A percentile compares a stretch with the other conserved stretches of the same genome.
Conservation (phyloP, 2,797 vertebrate genomes). For the Scomberomorus guttatus region DNA sequence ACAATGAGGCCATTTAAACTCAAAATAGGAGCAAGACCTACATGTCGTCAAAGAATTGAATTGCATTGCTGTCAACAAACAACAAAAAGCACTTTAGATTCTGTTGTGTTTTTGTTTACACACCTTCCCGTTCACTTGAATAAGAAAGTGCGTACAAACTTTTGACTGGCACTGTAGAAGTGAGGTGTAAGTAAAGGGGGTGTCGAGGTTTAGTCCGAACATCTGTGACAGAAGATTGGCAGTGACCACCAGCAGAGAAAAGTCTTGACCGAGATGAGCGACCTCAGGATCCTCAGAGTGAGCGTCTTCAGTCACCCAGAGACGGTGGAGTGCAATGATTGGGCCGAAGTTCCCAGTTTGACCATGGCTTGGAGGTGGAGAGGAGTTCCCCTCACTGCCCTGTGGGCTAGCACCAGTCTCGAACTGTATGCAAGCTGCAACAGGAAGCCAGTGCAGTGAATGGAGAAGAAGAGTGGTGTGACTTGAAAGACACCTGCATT, state of each 20-base stretch:
- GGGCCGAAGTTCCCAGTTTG: background rate
- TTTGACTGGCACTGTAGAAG: background rate
- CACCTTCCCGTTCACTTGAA: background rate
- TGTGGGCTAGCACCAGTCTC: conserved; percentile 1
- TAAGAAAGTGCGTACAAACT: background rate
- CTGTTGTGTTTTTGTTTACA: too few species aligned
- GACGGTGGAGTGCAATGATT: background rate
- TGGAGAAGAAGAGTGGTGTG: background rate
- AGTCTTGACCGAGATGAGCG: background rate
- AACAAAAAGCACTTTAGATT: background rate
- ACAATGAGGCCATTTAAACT: background rate
- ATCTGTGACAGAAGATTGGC: background rate
- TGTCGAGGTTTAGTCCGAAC: too few species aligned
- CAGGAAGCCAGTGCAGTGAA: background rate
- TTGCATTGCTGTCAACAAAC: background rate
- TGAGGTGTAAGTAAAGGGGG: too few species aligned
- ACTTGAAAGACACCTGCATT: too few species aligned
- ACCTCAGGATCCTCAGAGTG: conserved; percentile 2
- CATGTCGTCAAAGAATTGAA: too few species aligned
- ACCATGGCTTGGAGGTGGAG: conserved; percentile 3
- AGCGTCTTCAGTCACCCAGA: conserved; percentile 1
- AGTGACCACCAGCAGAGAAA: conserved; percentile 4
- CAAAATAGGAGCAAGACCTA: background rate
- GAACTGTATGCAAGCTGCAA: conserved; percentile 1
- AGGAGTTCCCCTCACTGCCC: background rate